Percentiles rank a stretch among this genome's conserved stretches.
These are phyloP conservation scores for Chelmon rostratus DNA, from an alignment of 2,797 vertebrate genomes.

Conservation along the genomic window DNA sequence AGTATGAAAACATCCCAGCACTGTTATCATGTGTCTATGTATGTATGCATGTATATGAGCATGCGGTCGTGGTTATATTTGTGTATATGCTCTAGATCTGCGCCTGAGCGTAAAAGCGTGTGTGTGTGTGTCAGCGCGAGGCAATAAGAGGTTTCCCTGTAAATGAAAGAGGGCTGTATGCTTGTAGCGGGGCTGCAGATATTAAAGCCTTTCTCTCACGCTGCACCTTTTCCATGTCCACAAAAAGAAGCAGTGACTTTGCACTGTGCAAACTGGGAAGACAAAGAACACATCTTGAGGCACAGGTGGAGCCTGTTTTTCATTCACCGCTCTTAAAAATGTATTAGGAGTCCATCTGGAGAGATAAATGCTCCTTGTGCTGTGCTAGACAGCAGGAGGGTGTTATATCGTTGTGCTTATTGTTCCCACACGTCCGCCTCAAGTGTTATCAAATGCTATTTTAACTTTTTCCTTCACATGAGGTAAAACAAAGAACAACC, in stretches of 20 bases:
- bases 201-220: slow-evolving; percentile 14
- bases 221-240: slow-evolving; percentile 26
- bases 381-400: slow-evolving; percentile 29
- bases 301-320: slow-evolving; percentile 52
- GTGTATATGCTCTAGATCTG: slow-evolving; percentile 58
- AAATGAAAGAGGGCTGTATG: slow-evolving; percentile 33
- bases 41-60: slow-evolving; percentile 29
- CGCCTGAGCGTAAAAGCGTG: slow-evolving; percentile 22
- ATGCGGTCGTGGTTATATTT: slow-evolving; percentile 50
- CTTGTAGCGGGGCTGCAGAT: slow-evolving; percentile 19
- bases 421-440: slow-evolving; percentile 51
- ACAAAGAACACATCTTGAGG: slow-evolving; percentile 30
- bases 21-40: slow-evolving; percentile 66
- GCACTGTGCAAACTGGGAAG: slow-evolving; percentile 4
- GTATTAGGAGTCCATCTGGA: slow-evolving; percentile 41
- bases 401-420: slow-evolving; percentile 45
- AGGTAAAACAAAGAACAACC: slow-evolving; percentile 69
- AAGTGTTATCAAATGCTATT: slow-evolving; percentile 71
- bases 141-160: slow-evolving; percentile 48
- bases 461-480: slow-evolving; percentile 68
- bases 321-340: slow-evolving; percentile 40
- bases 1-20: slow-evolving; percentile 59
- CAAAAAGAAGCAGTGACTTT: slow-evolving; percentile 22
- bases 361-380: slow-evolving; percentile 43
- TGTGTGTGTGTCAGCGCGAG: slow-evolving; percentile 51